A percentile compares a stretch with the other conserved stretches of the same genome.
Conservation (phyloP, 1,140 invertebrate genomes). For the Dreissena polymorpha region DNA sequence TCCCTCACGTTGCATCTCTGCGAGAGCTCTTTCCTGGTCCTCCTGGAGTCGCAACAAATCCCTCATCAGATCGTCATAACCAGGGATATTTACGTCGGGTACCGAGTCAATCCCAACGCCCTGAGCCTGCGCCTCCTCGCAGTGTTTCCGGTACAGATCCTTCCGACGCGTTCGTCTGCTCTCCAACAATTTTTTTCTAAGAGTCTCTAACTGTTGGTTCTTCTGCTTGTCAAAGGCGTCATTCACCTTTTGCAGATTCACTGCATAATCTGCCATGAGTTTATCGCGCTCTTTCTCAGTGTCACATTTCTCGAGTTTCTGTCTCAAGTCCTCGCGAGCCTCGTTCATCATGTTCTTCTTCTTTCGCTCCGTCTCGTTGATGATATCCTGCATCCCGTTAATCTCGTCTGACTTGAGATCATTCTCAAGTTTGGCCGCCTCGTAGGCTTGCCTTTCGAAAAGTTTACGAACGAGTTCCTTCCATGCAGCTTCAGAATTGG, state of each 20-base stretch:
- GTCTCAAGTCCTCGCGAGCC: constrained; percentile 64
- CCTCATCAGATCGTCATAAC: constrained; percentile 71
- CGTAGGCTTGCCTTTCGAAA: constrained; percentile 77
- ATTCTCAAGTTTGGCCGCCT: constrained; percentile 75
- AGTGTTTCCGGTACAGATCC: constrained; percentile 71
- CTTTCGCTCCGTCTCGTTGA: constrained; percentile 71
- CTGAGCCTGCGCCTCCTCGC: constrained; percentile 68
- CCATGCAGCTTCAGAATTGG: constrained; percentile 43
- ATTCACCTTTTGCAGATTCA: constrained; percentile 70
- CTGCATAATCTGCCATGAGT: constrained; percentile 73
- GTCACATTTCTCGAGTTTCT: constrained; percentile 66
- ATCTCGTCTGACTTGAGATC: constrained; percentile 72
- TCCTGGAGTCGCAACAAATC: constrained; percentile 66
- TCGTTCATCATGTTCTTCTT: constrained; percentile 67
- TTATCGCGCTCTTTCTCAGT: constrained; percentile 72
- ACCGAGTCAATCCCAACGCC: constrained; percentile 69
- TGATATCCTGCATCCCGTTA: constrained; percentile 66
- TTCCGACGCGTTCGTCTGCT: constrained; percentile 71
- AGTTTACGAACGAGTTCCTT: constrained; percentile 65
- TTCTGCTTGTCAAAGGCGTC: constrained; percentile 76
- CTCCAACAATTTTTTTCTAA: constrained; percentile 71
- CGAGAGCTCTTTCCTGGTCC: constrained; percentile 67
- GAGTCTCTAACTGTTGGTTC: constrained; percentile 66
- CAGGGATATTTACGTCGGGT: constrained; percentile 66
- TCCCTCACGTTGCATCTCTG: constrained; percentile 65